phyloP scores from a whole-genome alignment of 2,113 vertebrate genomes.

The Syngnathoides biaculeatus region DNA sequence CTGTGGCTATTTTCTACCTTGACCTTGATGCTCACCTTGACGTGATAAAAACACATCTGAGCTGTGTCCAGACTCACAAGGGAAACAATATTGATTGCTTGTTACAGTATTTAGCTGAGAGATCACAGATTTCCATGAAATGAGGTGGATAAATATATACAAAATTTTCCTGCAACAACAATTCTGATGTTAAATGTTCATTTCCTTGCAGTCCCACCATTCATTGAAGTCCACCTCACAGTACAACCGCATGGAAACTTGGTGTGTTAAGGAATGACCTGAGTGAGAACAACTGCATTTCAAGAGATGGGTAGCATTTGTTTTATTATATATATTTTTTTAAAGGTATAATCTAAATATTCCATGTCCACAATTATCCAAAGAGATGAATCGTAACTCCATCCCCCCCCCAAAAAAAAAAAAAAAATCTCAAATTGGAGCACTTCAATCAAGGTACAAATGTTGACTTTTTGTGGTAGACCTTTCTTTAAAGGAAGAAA shows the following conservation, averaged over 20 bases:
- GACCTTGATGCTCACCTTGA: constrained; percentile 50
- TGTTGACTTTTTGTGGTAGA: too few relatives aligned
- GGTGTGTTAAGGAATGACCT: background rate
- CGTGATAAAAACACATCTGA: constrained; percentile 29
- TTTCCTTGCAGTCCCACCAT: constrained; percentile 5
- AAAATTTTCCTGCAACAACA: constrained; percentile 32
- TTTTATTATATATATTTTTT: too few relatives aligned
- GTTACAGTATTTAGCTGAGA: constrained; percentile 36
- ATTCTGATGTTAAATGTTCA: constrained; percentile 11
- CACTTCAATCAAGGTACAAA: too few relatives aligned
- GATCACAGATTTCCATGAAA: constrained; percentile 36
- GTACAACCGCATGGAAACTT: background rate
- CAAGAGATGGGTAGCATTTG: too few relatives aligned
- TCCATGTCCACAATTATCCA: too few relatives aligned
- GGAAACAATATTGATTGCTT: constrained; percentile 25
- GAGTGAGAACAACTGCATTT: too few relatives aligned
- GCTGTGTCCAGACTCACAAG: constrained; percentile 21
- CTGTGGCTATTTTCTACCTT: constrained; percentile 31
- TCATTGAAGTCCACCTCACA: constrained; percentile 15
- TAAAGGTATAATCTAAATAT: too few relatives aligned
- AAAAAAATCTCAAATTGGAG: too few relatives aligned
- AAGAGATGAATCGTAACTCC: too few relatives aligned
- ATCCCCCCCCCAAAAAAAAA: too few relatives aligned
- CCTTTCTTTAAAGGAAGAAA: too few relatives aligned
- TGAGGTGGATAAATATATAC: constrained; percentile 13